Percentiles rank a stretch among this genome's conserved stretches.
phyloP scores from a whole-genome alignment of 1,140 invertebrate species.

The Mesaphorura yosii region DNA sequence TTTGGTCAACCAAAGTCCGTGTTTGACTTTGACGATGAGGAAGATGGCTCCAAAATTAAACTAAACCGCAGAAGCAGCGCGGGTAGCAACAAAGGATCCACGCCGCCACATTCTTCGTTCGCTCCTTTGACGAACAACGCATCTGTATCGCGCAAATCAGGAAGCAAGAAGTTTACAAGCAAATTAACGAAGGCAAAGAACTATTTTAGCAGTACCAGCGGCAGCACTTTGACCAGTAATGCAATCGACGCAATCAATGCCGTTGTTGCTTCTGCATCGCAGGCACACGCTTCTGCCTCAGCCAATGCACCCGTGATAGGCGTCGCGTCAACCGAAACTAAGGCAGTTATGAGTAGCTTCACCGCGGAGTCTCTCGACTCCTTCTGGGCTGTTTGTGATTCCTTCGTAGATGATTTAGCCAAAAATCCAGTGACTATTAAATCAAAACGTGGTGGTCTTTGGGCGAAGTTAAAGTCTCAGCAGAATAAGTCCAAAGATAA shows the following conservation, averaged over 20 bases:
- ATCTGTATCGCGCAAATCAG: background rate
- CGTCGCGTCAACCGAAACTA: background rate
- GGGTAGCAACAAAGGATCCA: background rate
- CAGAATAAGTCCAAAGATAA: too few species aligned
- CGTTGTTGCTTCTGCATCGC: background rate
- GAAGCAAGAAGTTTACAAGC: conserved; percentile 4
- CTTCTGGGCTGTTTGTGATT: conserved; percentile 30
- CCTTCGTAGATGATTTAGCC: conserved; percentile 27
- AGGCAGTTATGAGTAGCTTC: background rate
- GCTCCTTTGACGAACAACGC: background rate
- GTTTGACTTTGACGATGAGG: conserved; percentile 31
- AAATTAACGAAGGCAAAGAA: background rate
- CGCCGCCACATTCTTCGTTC: background rate
- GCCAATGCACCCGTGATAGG: background rate
- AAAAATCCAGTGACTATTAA: conserved; percentile 26
- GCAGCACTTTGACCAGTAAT: background rate
- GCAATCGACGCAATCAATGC: conserved; percentile 3
- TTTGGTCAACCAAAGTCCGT: conserved; percentile 20
- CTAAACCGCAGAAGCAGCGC: background rate
- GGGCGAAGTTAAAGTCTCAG: conserved; percentile 17
- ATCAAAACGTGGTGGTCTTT: conserved; percentile 26
- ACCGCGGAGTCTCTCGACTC: conserved; percentile 13
- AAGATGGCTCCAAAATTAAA: conserved; percentile 13
- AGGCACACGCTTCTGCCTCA: background rate
- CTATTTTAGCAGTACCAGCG: background rate